These are phyloP conservation scores for Botrylloides violaceus DNA, from an alignment of 23 tunicate genomes.

Conservation along the genomic window DNA sequence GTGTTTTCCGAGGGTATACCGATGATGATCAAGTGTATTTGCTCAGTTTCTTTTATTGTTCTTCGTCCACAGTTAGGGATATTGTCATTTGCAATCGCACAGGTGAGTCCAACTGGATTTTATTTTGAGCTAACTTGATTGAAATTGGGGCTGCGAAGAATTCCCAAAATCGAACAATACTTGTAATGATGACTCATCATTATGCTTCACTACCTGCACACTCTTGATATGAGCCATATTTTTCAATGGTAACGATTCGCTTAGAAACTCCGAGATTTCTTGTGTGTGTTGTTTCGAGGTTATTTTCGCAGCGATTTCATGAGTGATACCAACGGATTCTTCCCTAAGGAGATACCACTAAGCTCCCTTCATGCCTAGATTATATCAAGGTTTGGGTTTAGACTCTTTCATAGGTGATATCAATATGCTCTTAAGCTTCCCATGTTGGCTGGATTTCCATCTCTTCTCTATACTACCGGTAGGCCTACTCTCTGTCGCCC, in stretches of 20 bases:
- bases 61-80: conserved; percentile 69
- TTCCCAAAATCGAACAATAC: too few species aligned
- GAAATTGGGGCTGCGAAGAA: too few species aligned
- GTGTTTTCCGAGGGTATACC: conserved; percentile 71
- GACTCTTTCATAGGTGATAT: too few species aligned
- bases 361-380: too few species aligned
- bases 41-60: conserved; percentile 37
- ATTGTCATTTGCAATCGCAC: conserved; percentile 43
- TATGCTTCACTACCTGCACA: conserved; percentile 25
- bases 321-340: conserved; percentile 30
- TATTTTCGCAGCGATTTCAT: conserved; percentile 37
- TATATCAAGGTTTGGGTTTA: too few species aligned
- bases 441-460: too few species aligned
- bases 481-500: too few species aligned
- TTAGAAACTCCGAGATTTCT: conserved; percentile 22
- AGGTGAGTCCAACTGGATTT: conserved; percentile 47
- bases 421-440: too few species aligned
- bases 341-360: conserved; percentile 8
- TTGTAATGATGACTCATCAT: conserved; percentile 21
- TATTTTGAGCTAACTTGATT: too few species aligned
- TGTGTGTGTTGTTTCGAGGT: conserved; percentile 31
- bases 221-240: conserved; percentile 61
- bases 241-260: conserved; percentile 28
- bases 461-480: too few species aligned
- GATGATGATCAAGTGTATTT: conserved; percentile 54